phyloP scores from a whole-genome alignment of 2,113 vertebrate genomes.

The Vulpes ferrilata region DNA sequence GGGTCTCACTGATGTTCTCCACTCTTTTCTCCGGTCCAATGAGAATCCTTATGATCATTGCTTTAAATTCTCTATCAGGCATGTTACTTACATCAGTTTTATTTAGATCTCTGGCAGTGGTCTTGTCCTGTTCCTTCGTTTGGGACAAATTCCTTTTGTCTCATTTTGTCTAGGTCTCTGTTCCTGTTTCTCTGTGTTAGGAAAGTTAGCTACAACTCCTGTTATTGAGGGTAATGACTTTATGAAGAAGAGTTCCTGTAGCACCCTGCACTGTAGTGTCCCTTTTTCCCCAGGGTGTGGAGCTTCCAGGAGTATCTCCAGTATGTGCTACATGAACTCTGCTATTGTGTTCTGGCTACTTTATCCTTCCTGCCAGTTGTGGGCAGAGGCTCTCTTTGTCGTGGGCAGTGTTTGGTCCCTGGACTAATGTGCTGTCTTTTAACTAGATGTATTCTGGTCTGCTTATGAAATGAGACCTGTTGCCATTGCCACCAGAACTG shows the following conservation, averaged over 20 bases:
- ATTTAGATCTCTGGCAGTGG: not conserved
- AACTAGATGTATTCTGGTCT: not conserved
- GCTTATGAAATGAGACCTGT: not conserved
- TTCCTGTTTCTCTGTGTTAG: not conserved
- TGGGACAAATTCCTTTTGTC: not conserved
- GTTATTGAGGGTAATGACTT: not conserved
- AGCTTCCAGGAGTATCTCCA: not conserved
- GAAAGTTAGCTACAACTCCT: not conserved
- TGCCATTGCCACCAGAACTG: not conserved
- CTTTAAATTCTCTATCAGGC: not conserved
- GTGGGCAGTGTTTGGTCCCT: not conserved
- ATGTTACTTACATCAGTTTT: not conserved
- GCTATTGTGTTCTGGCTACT: not conserved
- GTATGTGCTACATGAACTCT: not conserved
- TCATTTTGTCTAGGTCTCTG: not conserved
- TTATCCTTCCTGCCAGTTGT: not conserved
- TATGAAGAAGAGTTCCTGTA: not conserved
- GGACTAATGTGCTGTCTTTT: not conserved
- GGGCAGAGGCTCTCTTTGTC: not conserved
- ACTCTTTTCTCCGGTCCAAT: not conserved
- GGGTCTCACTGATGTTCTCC: not conserved
- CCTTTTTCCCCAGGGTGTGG: not conserved
- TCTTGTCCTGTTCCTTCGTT: not conserved
- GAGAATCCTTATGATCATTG: not conserved
- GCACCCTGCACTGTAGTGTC: not conserved